A percentile compares a stretch with the other conserved stretches of the same genome.
Conservation (phyloP, 2,797 vertebrate species). For the Falco rusticolus region DNA sequence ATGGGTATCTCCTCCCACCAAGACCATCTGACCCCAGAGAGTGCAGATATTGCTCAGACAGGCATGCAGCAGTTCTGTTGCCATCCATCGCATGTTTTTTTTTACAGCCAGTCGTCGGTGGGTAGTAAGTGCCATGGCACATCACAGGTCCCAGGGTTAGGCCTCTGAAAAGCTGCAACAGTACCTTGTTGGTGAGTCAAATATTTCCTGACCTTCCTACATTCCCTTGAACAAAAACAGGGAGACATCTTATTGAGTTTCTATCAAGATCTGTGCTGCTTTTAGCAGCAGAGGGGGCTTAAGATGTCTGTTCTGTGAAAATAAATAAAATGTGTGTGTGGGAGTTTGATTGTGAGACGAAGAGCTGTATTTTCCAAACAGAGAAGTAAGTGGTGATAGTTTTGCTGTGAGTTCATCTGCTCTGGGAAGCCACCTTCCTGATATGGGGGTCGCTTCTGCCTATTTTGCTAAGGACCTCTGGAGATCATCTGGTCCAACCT, state of each 20-base stretch:
- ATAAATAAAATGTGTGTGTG: neutral
- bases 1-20: neutral
- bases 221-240: neutral
- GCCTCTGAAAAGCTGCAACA: neutral
- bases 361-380: neutral
- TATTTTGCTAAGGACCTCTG: neutral
- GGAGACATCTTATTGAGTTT: neutral
- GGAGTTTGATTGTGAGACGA: neutral
- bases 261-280: neutral
- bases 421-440: neutral
- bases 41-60: neutral
- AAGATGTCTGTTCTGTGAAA: neutral
- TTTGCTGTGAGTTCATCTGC: neutral
- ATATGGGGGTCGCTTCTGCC: neutral
- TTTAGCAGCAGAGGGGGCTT: neutral
- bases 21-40: neutral
- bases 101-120: neutral
- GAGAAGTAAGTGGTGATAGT: accelerated
- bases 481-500: neutral
- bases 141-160: neutral
- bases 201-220: neutral
- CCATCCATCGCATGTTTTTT: neutral
- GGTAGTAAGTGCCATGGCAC: neutral
- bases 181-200: neutral
- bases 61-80: neutral